A percentile compares a stretch with the other conserved stretches of the same genome.
Evolutionary conservation across 2,113 vertebrate genomes (phyloP).

Genomic region (Maccullochella peelii): DNA sequence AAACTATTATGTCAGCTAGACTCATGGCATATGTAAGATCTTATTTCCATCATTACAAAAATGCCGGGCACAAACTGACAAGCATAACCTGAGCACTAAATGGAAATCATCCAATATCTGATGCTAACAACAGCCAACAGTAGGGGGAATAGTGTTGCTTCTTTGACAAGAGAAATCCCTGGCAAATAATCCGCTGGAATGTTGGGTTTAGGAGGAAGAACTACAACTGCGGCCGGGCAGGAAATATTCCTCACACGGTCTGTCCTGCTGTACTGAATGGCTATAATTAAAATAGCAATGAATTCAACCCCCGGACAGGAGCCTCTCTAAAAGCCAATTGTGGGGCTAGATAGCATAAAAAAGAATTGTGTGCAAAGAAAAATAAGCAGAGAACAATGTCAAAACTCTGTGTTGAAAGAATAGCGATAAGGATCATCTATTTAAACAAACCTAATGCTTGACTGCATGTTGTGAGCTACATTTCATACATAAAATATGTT

Average conservation of each 20-base stretch:
- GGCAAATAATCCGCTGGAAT: conserved; percentile 78
- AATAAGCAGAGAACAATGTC: conserved; percentile 85
- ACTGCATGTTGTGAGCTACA: conserved; percentile 94
- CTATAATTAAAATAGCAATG: conserved; percentile 80
- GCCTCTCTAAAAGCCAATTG: conserved; percentile 74
- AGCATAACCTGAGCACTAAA: conserved; percentile 85
- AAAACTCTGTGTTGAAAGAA: conserved; percentile 87
- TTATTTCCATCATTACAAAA: conserved; percentile 85
- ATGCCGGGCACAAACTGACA: conserved; percentile 84
- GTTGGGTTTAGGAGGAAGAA: conserved; percentile 73
- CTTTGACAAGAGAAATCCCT: conserved; percentile 81
- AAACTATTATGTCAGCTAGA: conserved; percentile 84
- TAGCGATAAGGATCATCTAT: conserved; percentile 94
- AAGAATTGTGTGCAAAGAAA: conserved; percentile 59
- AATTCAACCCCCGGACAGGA: conserved; percentile 69
- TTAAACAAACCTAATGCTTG: conserved; percentile 98
- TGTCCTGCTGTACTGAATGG: conserved; percentile 43
- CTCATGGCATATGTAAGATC: conserved; percentile 83
- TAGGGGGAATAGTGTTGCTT: conserved; percentile 75
- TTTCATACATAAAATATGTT: conserved; percentile 99
- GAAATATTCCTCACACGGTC: conserved; percentile 55
- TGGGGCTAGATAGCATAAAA: conserved; percentile 62
- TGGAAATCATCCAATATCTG: conserved; percentile 86
- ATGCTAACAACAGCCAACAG: conserved; percentile 83
- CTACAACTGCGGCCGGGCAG: conserved; percentile 39